Evolutionary conservation across 2,888 invertebrate genomes (phyloP), one percentile per base, ranked within the genome.

Genomic region (Cantharis flavilabris): DNA sequence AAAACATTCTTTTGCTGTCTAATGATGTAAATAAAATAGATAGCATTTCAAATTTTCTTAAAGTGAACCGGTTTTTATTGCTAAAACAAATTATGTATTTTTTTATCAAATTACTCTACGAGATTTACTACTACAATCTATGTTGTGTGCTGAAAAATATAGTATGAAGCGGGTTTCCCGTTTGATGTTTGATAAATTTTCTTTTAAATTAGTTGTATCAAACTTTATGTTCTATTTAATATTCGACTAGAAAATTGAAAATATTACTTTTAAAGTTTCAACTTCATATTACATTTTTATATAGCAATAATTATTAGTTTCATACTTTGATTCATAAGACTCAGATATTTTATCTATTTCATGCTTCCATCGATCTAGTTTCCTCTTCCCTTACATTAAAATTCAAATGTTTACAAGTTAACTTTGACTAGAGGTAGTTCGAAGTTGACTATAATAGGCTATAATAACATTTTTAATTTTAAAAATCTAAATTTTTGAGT

Each of bases 21-120:
- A 73, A 73, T 65, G 72, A 49, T 26, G 49, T 67, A 67, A 20
- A 73, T 67, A 30, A 72, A 67, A 72, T 49, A 72, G 65, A 72
- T 72, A 16, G 63, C 26, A 75, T 30, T 71, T 70, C 33, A 70
- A 70, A 30, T 70, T 49, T 33, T 20, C 70, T 18, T 70, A 18
- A 70, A 70, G 65, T 67, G 26, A 67, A 67, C 23, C 65, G 20
- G 65, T 67, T 67, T 67, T 67, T 26, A 67, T 67, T 67, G 65
- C 26, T 67, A 26, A 67, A 67, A 67, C 26, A 26, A 67, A 26
- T 67, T 67, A 49, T 49, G n/a, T 49, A 49, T 49, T 49, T 49
- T 49, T 49, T 49, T 49, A 49, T 49, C n/a, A 49, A 49, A 49
- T 49, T 49, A 49, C 49, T 49, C n/a, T n/a, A 49, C 49, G 49